Evolutionary conservation across 2,888 invertebrate species (phyloP).

Genomic region (Drosophila incognita): DNA sequence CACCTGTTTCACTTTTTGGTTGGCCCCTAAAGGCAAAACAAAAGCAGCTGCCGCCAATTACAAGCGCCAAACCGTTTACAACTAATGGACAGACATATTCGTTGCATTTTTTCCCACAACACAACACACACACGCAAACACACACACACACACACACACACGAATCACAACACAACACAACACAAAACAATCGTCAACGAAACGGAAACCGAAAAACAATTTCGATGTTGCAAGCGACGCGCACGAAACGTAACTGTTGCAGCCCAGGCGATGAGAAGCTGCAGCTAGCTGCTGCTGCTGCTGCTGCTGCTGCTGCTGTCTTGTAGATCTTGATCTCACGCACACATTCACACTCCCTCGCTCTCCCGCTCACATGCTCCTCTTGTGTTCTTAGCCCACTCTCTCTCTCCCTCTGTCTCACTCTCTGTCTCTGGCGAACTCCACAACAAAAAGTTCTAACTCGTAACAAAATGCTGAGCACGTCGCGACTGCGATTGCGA

Average conservation of each 20-base stretch:
- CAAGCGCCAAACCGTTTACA: conserved; percentile 72
- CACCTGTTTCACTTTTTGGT: conserved; percentile 68
- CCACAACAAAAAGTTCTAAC: conserved; percentile 50
- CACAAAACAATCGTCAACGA: conserved; percentile 25
- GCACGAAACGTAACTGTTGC: conserved; percentile 60
- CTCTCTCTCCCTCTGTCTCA: conserved; percentile 4
- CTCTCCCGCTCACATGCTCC: conserved; percentile 37
- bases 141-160: conserved; percentile 35
- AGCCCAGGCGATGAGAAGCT: conserved; percentile 59
- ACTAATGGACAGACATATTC: conserved; percentile 50
- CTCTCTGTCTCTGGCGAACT: conserved; percentile 24
- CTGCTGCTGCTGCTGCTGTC: conserved; percentile 19
- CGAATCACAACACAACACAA: conserved; percentile 26
- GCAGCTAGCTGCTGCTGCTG: conserved; percentile 48
- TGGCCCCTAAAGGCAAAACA: conserved; percentile 63
- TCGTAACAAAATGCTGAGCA: conserved; percentile 34
- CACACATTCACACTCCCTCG: conserved; percentile 33
- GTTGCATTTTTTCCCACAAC: conserved; percentile 59
- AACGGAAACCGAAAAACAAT: conserved; percentile 35
- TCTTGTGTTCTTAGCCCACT: conserved; percentile 28
- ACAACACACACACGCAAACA: conserved; percentile 27
- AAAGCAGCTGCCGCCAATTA: conserved; percentile 78
- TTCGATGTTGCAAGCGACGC: conserved; percentile 69
- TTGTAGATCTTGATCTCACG: conserved; percentile 50
- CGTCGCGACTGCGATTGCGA: conserved; percentile 39